phyloP scores from a whole-genome alignment of 2,888 invertebrate species.

The Drosophila nigritarsus region DNA sequence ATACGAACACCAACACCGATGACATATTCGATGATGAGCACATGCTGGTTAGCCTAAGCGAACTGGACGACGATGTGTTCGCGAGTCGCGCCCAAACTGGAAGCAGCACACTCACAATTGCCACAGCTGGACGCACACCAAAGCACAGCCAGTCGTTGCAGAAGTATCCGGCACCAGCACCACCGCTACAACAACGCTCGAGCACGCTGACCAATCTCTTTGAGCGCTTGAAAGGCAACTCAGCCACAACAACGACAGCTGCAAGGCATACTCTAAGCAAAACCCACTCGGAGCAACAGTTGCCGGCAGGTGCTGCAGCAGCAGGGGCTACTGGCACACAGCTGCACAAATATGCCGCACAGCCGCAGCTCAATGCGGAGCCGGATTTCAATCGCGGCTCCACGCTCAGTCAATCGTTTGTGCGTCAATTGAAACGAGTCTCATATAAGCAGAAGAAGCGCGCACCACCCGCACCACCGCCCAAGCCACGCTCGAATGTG shows the following conservation, averaged over 20 bases:
- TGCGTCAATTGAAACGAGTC: constrained; percentile 77
- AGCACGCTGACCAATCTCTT: constrained; percentile 81
- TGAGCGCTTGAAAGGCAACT: constrained; percentile 73
- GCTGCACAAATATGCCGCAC: constrained; percentile 70
- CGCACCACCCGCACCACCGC: constrained; percentile 68
- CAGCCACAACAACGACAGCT: constrained; percentile 26
- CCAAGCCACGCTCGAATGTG: constrained; percentile 64
- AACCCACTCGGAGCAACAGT: constrained; percentile 70
- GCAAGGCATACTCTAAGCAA: constrained; percentile 49
- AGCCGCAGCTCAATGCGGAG: constrained; percentile 67
- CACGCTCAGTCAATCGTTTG: constrained; percentile 85
- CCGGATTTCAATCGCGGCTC: constrained; percentile 84
- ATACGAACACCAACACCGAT: constrained; percentile 54
- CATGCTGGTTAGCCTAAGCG: constrained; percentile 75
- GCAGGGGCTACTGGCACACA: constrained; percentile 4
- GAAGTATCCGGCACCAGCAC: constrained; percentile 73
- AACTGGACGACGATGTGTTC: constrained; percentile 77
- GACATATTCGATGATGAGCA: constrained; percentile 67
- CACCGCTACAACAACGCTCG: constrained; percentile 69
- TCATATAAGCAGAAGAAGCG: constrained; percentile 74
- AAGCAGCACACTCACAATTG: constrained; percentile 60
- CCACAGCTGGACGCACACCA: constrained; percentile 69
- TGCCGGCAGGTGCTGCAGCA: constrained; percentile 41
- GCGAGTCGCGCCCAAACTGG: constrained; percentile 62
- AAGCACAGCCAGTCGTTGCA: constrained; percentile 68